Base-by-base conservation (phyloP, 1,140 invertebrate species). In the Harlomillsia oculata region DNA sequence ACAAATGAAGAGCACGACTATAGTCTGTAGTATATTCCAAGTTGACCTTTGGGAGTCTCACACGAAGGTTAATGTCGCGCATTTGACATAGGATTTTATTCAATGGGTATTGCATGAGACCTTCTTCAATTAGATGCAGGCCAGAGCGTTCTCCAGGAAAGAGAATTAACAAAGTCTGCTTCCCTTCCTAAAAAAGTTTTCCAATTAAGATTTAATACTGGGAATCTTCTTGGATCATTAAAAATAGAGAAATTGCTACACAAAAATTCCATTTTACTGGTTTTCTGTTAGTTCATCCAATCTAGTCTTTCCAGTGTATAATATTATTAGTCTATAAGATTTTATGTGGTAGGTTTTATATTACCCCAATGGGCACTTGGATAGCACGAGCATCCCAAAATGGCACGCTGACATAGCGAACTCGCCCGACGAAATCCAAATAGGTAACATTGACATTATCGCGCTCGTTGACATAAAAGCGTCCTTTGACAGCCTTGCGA, bases 111-210 rank as follows among this genome's bases (percentile, higher is more conserved):
- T 62, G 39, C 14, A 14, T 25, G 2, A 65, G 20, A 11, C 59
- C 60, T n/a, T 65, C 56, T 32, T 65, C 63, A 41, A 65, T 58
- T 14, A 59, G 20, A 48, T 60, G 48, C 5, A 65, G 26, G 5
- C 63, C 63, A 16, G 56, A 59, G 26, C 51, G 18, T 25, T 62
- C 59, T 26, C 56, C 57, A 1, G 63, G 63, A 16, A 60, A 20
- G 20, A 65, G 39, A 28, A 65, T n/a, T 3, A 61, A 40, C 9
- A 65, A 34, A 5, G 56, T 59, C 41, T 65, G 63, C 23, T 53
- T 57, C 0, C 29, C 29, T n/a, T 21, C 45, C 30, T 51, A 13
- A 23, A 48, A 25, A 14, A 20, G 11, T 25, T 46, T 8, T 21
- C 11, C 11, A n/a, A n/a, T 46, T 21, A 25, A 25, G 21, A 8